Base-by-base conservation (phyloP, 1,140 invertebrate species). In the Trichomalopsis sarcophagae region DNA sequence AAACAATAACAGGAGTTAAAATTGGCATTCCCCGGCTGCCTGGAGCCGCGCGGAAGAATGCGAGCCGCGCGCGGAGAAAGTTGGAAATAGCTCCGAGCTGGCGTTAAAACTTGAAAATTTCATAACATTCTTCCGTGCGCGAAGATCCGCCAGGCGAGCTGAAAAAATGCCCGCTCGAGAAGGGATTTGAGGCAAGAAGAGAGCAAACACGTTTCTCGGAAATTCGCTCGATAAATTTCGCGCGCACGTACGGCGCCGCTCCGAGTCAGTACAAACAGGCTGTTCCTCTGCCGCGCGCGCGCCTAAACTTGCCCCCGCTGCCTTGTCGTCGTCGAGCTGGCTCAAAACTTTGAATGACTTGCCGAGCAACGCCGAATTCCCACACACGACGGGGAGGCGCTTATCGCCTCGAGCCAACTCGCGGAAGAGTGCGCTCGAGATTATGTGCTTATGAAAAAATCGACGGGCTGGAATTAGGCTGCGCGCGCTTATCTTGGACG, bases 301-400 rank as follows among this genome's bases (percentile, higher is more conserved):
- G 40, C 71, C 71, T 75, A 82, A 82, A 82, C 69, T 82, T 82
- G 62, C n/a, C 13, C 33, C 27, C 36, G 6, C 50, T 33, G 17
- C 55, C 78, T 14, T 62, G 17, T n/a, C 55, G 55, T 7, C 14
- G 14, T 0, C 21, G 55, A 62, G 55, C 4, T n/a, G 17, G 81
- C 73, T 82, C 47, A 82, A 82, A 82, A 82, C 71, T 82, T 82
- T 82, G 81, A 82, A 82, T 82, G 81, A 82, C 81, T 82, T 81
- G 80, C 73, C 68, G 30, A 5, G 21, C 23, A 82, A 82, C 62
- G 50, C 81, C 50, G n/a, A 82, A 75, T 82, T 73, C 71, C 71
- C 33, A 81, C 69, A 73, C 55, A 23, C 79, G 68, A 6, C 62
- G 30, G 21, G 7, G 17, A 62, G 55, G 1, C 55, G 6, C 71